phyloP scores from a whole-genome alignment of 1,140 invertebrate species.

The Eupristina koningsbergeri region DNA sequence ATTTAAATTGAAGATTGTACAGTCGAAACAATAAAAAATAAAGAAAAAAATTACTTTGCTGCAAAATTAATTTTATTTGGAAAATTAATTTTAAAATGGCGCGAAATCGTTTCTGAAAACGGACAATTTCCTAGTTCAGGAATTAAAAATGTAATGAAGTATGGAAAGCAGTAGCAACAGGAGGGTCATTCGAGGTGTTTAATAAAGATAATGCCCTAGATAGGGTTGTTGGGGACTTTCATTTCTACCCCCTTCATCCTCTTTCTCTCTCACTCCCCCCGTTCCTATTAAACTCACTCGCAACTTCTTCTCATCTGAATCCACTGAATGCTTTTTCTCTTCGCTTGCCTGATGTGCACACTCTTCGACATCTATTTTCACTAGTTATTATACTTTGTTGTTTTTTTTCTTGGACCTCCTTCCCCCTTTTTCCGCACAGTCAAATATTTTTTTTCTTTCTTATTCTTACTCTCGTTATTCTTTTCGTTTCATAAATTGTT shows the following conservation, averaged over 20 bases:
- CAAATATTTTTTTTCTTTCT: constrained; percentile 21
- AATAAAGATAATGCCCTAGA: constrained; percentile 73
- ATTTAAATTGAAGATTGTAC: no score
- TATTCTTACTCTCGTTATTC: constrained; percentile 6
- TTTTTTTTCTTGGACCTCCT: constrained; percentile 14
- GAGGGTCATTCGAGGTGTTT: constrained; percentile 67
- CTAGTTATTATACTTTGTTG: constrained; percentile 27
- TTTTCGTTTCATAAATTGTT: constrained; percentile 43
- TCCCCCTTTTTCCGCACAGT: constrained; percentile 26
- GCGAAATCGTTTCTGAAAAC: constrained; percentile 47
- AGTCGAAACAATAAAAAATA: no score
- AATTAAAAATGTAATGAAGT: constrained; percentile 42
- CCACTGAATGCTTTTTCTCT: constrained; percentile 64
- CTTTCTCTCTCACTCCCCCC: constrained; percentile 60
- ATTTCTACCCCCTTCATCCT: constrained; percentile 47
- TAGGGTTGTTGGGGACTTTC: constrained; percentile 63
- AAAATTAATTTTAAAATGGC: constrained; percentile 34
- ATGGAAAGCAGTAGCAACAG: background rate
- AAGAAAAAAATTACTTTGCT: constrained; percentile 2
- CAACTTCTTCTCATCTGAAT: constrained; percentile 66
- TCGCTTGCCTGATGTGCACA: constrained; percentile 41
- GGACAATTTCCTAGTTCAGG: constrained; percentile 46
- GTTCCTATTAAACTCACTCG: constrained; percentile 59
- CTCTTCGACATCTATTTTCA: constrained; percentile 32
- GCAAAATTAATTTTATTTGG: constrained; percentile 39